Base-by-base conservation (phyloP, 1,140 invertebrate genomes). In the Ostrea edulis region DNA sequence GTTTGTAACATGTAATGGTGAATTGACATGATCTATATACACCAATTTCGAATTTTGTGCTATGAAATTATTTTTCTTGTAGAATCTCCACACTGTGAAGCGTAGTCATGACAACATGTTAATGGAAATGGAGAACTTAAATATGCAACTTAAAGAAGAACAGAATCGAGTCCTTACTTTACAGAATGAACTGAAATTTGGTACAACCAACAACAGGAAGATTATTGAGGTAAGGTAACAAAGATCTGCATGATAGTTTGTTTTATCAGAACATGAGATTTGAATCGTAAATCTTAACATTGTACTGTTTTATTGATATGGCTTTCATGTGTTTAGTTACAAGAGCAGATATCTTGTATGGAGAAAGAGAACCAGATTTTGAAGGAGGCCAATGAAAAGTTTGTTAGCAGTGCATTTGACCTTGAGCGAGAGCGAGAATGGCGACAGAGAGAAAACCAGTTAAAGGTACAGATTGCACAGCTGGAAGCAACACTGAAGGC, bases 301-400 rank as follows among this genome's bases (percentile, higher is more conserved):
- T 44, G 51, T 53, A 71, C 22, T 22, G 17, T 81, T 35, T 81
- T 7, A 17, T 3, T 51, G 25, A 81, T 35, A 22, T 11, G 25
- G 14, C 7, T 8, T 81, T 81, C n/a, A 52, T 71, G n/a, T 82
- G 91, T 91, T 84, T 71, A 95, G 94, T 85, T 94, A n/a, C 92
- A 95, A 91, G 94, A 95, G 87, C 92, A 94, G 84, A 87, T 95
- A 25, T 90, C 87, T 35, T 94, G 94, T 86, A 86, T 95, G 12
- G 90, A 94, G 82, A 95, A 93, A 71, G 95, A 96, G 89, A 95
- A 93, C 90, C 90, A 94, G 58, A 92, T 95, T 58, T 87, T 96
- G 44, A 95, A 94, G 87, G 95, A 95, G 88, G 93, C 95, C 51
- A 96, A 96, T 93, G 94, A 95, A 82, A 95, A 95, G 87, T 93